Base-by-base conservation (phyloP, 2,113 vertebrate species). In the Mellivora capensis region DNA sequence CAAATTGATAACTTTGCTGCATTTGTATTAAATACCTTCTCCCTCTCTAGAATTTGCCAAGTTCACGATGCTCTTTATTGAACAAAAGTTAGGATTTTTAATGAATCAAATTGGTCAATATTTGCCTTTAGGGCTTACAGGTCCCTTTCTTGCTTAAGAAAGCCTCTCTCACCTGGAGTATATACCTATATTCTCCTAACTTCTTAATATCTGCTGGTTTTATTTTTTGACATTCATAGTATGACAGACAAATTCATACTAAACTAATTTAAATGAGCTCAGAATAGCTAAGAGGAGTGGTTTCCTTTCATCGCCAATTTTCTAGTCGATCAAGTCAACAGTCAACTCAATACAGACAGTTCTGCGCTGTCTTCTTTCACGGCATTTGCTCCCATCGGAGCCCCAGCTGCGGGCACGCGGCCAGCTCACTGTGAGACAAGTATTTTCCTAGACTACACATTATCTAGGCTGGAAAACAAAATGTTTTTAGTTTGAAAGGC, bases 391-490 rank as follows among this genome's bases (percentile, higher is more conserved):
- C 29, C 49, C 44, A 37, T 77, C 25, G 37, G 31, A 77, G 47
- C 62, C 31, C 54, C 42, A 71, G 88, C 31, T 59, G 47, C 8
- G 52, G 76, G 93, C 91, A 90, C 54, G 49, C 93, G 81, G 86
- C 87, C 86, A 93, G 82, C 74, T 91, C 86, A 37, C 42, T 86
- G 62, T 4, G 77, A 91, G 61, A 79, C 47, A 71, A 20, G 39
- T 57, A 18, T 71, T 96, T 97, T 89, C 67, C 86, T 59, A 59
- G 31, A 69, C 44, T 87, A 47, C 67, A 34, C 42, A 37, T 83
- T 91, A 67, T 93, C 88, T 52, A 79, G 25, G n/a, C 69, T 90
- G 61, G 80, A 91, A 96, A 90, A 96, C 37, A 83, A 79, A 97
- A 52, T 62, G 52, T 44, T 96, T 93, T 94, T 12, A 69, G 59